A percentile compares a stretch with the other conserved stretches of the same genome.
These are phyloP conservation scores for Oxytorus armatus DNA, from an alignment of 2,888 invertebrate genomes.

Conservation along the genomic window DNA sequence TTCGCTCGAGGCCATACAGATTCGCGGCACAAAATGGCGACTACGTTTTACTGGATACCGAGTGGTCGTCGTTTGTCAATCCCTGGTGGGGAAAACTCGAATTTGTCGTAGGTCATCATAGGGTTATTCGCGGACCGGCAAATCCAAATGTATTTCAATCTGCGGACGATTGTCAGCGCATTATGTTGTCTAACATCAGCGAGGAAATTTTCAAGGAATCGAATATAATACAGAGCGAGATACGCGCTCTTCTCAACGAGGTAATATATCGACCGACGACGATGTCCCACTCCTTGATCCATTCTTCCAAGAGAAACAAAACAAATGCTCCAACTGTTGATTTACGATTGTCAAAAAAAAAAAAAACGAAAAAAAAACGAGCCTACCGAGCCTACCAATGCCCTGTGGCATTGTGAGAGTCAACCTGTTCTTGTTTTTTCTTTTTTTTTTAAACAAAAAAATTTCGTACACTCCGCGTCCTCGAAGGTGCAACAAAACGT, in stretches of 20 bases:
- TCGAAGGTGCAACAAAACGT: slow-evolving; percentile 25
- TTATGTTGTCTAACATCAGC: slow-evolving; percentile 83
- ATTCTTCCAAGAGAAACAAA: too few relatives aligned
- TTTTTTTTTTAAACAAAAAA: not conserved
- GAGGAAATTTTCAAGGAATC: slow-evolving; percentile 88
- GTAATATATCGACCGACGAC: too few relatives aligned
- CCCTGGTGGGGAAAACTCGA: slow-evolving; percentile 97
- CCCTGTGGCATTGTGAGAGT: too few relatives aligned
- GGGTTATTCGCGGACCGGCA: slow-evolving; percentile 90
- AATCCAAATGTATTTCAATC: slow-evolving; percentile 91
- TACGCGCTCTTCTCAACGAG: slow-evolving; percentile 89
- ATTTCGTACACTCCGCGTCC: not conserved
- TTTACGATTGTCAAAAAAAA: too few relatives aligned
- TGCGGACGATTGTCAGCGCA: slow-evolving; percentile 80
- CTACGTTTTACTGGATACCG: slow-evolving; percentile 93
- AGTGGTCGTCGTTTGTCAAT: slow-evolving; percentile 97
- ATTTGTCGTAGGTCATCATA: slow-evolving; percentile 94
- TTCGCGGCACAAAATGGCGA: slow-evolving; percentile 94
- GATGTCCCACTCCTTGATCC: too few relatives aligned
- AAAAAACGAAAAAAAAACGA: too few relatives aligned
- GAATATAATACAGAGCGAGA: slow-evolving; percentile 88
- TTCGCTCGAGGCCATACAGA: slow-evolving; percentile 91
- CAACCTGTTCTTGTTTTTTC: too few relatives aligned
- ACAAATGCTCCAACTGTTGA: too few relatives aligned
- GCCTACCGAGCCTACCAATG: too few relatives aligned